These are phyloP conservation scores for Megalops atlanticus DNA, from an alignment of 2,113 vertebrate species.

Conservation along the genomic window DNA sequence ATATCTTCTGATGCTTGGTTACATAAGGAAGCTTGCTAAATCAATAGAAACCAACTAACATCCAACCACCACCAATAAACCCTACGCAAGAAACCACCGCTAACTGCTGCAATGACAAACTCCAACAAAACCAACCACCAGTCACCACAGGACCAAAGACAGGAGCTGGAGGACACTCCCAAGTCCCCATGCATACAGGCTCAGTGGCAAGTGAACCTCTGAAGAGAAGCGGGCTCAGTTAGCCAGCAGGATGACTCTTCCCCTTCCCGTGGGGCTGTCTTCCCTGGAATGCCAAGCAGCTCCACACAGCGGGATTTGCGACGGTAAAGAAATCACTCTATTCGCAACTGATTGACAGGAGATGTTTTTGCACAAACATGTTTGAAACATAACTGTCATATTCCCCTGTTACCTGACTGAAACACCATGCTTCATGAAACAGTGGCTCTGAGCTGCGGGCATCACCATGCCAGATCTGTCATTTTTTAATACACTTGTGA, in stretches of 20 bases:
- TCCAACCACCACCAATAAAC: background rate
- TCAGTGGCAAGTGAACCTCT: background rate
- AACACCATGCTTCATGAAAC: background rate
- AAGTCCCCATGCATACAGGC: too few relatives aligned
- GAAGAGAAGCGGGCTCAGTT: background rate
- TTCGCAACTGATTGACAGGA: background rate
- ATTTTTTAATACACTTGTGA: background rate
- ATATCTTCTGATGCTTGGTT: too few relatives aligned
- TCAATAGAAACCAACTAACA: background rate
- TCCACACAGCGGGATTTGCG: background rate
- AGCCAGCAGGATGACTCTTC: background rate
- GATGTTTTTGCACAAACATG: background rate
- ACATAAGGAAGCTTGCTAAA: too few relatives aligned
- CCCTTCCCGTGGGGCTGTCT: background rate
- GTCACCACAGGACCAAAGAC: background rate
- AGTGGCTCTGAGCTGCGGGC: background rate
- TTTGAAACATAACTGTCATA: conserved; percentile 4
- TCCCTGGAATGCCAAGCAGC: background rate
- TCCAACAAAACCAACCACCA: background rate
- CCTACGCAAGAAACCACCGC: too few relatives aligned
- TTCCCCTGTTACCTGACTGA: conserved; percentile 11
- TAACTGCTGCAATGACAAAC: too few relatives aligned
- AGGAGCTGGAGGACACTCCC: too few relatives aligned
- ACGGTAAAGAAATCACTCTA: background rate
- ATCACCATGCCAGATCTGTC: background rate